Base-by-base conservation (phyloP, 2,888 invertebrate genomes). In the Dynastes tityus region DNA sequence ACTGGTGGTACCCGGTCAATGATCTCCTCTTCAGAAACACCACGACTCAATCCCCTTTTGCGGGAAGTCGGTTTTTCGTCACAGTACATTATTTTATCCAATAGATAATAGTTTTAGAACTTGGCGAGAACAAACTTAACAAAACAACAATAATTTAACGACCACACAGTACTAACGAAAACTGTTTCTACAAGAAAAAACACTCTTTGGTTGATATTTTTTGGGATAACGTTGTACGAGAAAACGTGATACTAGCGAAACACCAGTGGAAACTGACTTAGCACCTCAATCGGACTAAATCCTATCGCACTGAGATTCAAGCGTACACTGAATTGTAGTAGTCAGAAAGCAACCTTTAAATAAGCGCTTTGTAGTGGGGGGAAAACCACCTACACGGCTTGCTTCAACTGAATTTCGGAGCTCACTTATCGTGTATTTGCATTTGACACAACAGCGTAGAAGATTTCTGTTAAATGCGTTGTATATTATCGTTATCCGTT, bases 1-100 rank as follows among this genome's bases (percentile, higher is more conserved):
- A 84, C 84, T 0, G 89, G 89, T 0, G 89, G 89, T 32, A 89
- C 85, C 76, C 89, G 84, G 45, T 85, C 85, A 40, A 86, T 83
- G 16, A 84, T 84, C 45, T 84, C 83, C 29, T 85, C 84, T 76
- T 86, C 84, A 51, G 85, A 84, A 51, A 86, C 78, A 63, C 85
- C 81, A 75, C 86, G 83, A 77, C 84, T 86, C 76, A 86, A 82
- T 76, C 84, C 85, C 84, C 86, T 84, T 80, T 84, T 84, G 6
- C 84, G 83, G 79, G 80, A 79, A 78, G 82, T 82, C 77, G 81
- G 83, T 82, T 81, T 84, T 74, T 87, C 82, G 71, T 82, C 83
- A 75, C 82, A 79, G 65, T 82, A 81, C 83, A 84, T 83, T 78
- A 45, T 78, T 63, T 13, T 58, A 45, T 67, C 32, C 32, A 37